phyloP scores from a whole-genome alignment of 2,113 vertebrate species.

The Enhydra lutris region DNA sequence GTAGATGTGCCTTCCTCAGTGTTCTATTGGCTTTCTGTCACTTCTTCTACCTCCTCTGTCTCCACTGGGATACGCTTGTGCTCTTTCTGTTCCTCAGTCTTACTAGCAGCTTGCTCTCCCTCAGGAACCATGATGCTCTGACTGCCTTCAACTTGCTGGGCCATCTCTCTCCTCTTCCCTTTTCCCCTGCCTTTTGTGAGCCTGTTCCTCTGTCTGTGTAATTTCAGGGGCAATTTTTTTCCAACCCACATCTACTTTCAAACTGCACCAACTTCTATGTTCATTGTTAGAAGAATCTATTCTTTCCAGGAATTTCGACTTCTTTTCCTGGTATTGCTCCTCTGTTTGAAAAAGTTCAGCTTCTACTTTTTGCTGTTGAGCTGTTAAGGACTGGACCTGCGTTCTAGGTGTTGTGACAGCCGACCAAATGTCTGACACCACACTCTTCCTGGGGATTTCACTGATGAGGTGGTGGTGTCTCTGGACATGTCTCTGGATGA shows the following conservation, averaged over 20 bases:
- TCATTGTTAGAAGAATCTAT: neutral
- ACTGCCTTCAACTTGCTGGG: too few relatives aligned
- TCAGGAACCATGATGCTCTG: neutral
- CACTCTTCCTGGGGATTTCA: slow-evolving; percentile 92
- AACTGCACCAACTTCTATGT: neutral
- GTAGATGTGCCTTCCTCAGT: slow-evolving; percentile 84
- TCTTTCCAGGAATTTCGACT: neutral
- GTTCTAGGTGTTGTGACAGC: slow-evolving; percentile 85
- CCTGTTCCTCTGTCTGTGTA: slow-evolving; percentile 91
- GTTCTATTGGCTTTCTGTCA: slow-evolving; percentile 83
- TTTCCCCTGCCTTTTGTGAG: slow-evolving; percentile 90
- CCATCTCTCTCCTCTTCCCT: slow-evolving; percentile 91
- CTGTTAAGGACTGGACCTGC: slow-evolving; percentile 95
- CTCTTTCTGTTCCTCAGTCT: neutral
- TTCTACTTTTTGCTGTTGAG: slow-evolving; percentile 95
- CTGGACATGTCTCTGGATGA: neutral
- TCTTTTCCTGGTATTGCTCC: neutral
- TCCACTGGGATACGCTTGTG: neutral
- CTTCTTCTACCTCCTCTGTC: slow-evolving; percentile 86
- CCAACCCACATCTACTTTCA: neutral
- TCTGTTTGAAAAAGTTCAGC: neutral
- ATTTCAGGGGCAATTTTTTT: slow-evolving; percentile 88
- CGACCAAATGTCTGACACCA: slow-evolving; percentile 84
- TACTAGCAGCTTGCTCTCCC: neutral
- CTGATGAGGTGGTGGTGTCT: slow-evolving; percentile 89